phyloP scores from a whole-genome alignment of 2,113 vertebrate species.

The Lepidothrix coronata region DNA sequence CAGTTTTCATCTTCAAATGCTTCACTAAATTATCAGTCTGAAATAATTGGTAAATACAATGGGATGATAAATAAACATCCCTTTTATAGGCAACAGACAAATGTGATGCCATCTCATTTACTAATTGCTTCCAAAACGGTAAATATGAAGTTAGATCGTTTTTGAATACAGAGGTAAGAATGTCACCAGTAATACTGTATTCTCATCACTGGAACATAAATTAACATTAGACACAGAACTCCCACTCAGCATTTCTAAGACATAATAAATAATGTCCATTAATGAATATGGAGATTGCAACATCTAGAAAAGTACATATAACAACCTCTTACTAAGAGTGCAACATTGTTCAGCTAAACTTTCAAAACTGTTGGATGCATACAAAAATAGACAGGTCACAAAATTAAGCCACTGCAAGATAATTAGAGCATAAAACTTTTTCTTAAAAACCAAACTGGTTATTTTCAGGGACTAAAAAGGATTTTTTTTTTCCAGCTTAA shows the following conservation, averaged over 20 bases:
- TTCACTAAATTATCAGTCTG: background rate
- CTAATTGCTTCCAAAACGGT: background rate
- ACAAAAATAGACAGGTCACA: background rate
- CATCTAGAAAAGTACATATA: background rate
- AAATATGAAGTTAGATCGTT: background rate
- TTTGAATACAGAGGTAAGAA: background rate
- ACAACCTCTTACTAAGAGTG: background rate
- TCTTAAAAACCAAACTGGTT: background rate
- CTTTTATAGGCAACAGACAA: background rate
- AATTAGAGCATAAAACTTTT: background rate
- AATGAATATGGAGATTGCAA: background rate
- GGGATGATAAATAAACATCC: background rate
- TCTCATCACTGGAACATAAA: background rate
- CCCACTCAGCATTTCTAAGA: background rate
- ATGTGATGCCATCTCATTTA: background rate
- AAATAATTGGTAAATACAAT: background rate
- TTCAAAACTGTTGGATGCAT: background rate
- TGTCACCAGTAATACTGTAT: background rate
- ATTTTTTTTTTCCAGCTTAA: background rate
- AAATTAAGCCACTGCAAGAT: background rate
- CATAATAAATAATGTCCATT: background rate
- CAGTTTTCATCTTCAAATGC: background rate
- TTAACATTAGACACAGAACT: background rate
- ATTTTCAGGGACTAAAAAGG: background rate
- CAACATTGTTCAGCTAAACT: background rate